Conservation (phyloP, 2,797 vertebrate species). For the Eidolon dupreanum region DNA sequence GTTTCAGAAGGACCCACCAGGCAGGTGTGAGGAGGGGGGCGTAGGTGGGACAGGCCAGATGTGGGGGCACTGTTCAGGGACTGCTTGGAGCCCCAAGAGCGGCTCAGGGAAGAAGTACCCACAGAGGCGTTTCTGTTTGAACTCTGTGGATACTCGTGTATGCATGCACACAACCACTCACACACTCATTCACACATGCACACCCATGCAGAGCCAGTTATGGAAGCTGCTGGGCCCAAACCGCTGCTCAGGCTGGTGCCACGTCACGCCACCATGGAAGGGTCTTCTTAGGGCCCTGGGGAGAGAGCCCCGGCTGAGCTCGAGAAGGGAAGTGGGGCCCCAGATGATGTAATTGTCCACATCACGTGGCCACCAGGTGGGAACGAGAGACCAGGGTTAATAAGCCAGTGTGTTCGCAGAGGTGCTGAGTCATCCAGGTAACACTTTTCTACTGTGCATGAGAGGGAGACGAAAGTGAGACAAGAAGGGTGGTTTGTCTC, state of each 20-base stretch:
- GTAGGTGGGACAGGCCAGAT: not conserved
- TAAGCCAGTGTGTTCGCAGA: no score
- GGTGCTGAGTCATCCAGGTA: not conserved
- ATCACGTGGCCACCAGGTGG: not conserved
- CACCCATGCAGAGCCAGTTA: not conserved
- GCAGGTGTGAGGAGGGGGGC: not conserved
- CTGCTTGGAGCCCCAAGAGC: not conserved
- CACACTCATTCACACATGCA: rapidly evolving
- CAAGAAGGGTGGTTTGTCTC: not conserved
- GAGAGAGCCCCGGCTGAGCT: not conserved
- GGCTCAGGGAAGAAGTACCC: not conserved
- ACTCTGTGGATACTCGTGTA: not conserved
- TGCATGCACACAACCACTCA: rapidly evolving
- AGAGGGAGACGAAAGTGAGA: not conserved
- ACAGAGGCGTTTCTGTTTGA: not conserved
- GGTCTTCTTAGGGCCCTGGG: not conserved
- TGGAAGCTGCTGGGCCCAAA: not conserved
- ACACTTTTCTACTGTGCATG: not conserved
- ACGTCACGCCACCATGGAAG: not conserved
- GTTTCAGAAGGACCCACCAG: not conserved
- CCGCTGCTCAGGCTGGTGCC: not conserved
- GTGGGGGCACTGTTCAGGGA: not conserved
- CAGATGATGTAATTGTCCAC: not conserved
- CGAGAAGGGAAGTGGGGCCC: not conserved
- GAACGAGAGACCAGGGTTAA: not conserved